Conservation (phyloP, 2,888 invertebrate genomes). For the Epistrophella euchroma region DNA sequence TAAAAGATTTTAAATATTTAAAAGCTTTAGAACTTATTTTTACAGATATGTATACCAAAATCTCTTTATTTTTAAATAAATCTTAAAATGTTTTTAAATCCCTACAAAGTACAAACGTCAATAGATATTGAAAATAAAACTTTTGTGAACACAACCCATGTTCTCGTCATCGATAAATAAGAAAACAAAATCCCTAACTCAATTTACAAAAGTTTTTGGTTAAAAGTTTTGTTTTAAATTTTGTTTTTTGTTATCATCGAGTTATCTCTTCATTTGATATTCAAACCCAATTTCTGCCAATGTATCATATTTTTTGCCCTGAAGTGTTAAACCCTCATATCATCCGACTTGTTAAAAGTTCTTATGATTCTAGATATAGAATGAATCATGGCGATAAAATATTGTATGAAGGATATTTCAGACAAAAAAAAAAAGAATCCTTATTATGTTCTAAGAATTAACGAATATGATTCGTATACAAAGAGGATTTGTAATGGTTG, state of each 20-base stretch:
- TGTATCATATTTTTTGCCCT: too few species aligned
- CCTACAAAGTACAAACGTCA: neutral
- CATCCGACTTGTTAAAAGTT: neutral
- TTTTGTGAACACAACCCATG: neutral
- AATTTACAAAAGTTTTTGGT: too few species aligned
- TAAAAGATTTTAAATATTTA: too few species aligned
- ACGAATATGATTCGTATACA: neutral
- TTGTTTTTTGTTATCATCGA: neutral
- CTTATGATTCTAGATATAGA: neutral
- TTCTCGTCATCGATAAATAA: neutral
- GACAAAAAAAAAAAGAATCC: neutral
- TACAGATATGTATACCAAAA: neutral
- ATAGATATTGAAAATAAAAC: neutral
- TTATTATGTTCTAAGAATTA: neutral
- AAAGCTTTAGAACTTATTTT: neutral
- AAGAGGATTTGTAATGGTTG: too few species aligned
- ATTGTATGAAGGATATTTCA: neutral
- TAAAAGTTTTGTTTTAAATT: neutral
- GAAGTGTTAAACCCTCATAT: neutral
- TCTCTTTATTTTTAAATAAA: neutral
- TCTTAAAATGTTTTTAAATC: neutral
- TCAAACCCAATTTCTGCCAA: neutral
- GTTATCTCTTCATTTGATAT: neutral
- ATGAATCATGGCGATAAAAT: neutral
- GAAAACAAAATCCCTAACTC: neutral